These are phyloP conservation scores for Hipposideros larvatus DNA, from an alignment of 2,797 vertebrate species.

Conservation along the genomic window DNA sequence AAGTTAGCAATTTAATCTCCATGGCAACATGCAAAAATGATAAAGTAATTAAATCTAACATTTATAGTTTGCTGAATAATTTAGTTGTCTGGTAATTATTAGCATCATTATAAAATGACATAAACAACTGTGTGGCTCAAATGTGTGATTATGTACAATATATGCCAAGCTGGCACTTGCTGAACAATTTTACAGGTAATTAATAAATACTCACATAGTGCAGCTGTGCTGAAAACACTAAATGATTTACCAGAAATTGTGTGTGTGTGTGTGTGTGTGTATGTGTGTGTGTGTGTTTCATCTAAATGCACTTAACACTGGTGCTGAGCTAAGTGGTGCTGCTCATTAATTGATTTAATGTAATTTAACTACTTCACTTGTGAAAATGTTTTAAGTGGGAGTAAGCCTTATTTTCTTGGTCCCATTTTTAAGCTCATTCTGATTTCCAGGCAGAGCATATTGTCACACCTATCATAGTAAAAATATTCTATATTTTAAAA, in stretches of 20 bases:
- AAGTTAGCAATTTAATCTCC: constrained; percentile 78
- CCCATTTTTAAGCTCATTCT: constrained; percentile 57
- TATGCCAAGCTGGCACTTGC: constrained; percentile 76
- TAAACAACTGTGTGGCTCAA: constrained; percentile 82
- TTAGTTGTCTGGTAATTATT: constrained; percentile 85
- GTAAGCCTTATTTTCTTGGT: constrained; percentile 45
- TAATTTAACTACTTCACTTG: constrained; percentile 52
- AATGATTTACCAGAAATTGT: constrained; percentile 39
- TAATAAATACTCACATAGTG: constrained; percentile 81
- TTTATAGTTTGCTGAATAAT: constrained; percentile 85
- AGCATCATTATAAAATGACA: constrained; percentile 85
- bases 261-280: constrained; percentile 27
- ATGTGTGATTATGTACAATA: constrained; percentile 82
- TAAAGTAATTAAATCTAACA: constrained; percentile 86
- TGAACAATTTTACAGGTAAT: constrained; percentile 83
- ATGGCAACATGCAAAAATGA: constrained; percentile 80
- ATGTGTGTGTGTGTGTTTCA: neutral
- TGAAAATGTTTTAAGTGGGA: constrained; percentile 34
- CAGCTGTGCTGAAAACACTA: constrained; percentile 70
- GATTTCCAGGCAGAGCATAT: constrained; percentile 12
- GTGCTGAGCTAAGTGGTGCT: neutral
- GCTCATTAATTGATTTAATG: constrained; percentile 28
- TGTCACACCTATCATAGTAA: neutral
- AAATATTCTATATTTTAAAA: constrained; percentile 13
- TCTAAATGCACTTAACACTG: neutral